Conservation (phyloP, 2,797 vertebrate species). For the Phoxinus dragarum region DNA sequence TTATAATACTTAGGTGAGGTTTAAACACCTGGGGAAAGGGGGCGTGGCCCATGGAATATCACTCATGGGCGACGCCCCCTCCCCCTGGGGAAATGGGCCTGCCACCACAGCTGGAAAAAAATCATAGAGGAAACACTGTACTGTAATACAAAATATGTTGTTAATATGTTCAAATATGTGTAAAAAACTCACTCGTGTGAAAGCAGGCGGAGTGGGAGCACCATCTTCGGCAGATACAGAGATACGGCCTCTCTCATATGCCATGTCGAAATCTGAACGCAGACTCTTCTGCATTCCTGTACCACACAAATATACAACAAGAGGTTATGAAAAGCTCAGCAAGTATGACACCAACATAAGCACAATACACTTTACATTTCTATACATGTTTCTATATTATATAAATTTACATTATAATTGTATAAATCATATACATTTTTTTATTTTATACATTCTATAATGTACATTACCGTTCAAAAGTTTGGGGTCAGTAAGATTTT, state of each 20-base stretch:
- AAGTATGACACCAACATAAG: neutral
- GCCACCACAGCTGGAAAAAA: no score
- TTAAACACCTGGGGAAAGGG: no score
- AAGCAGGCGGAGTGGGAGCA: conserved; percentile 69
- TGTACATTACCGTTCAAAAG: neutral
- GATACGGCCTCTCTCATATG: conserved; percentile 90
- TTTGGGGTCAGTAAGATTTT: neutral
- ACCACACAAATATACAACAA: neutral
- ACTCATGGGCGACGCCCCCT: no score
- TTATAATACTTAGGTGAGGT: no score
- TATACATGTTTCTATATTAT: neutral
- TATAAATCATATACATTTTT: neutral
- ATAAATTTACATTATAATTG: neutral
- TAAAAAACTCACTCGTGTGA: conserved; percentile 76
- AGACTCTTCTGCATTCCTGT: conserved; percentile 90
- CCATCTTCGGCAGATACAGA: conserved; percentile 90
- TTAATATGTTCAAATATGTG: neutral
- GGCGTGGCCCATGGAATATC: no score
- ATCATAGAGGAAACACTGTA: no score
- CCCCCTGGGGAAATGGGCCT: no score
- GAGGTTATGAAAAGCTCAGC: neutral
- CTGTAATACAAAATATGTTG: neutral
- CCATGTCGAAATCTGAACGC: conserved; percentile 95
- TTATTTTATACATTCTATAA: neutral
- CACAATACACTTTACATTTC: neutral